Percentiles rank a stretch among this genome's conserved stretches.
phyloP scores from a whole-genome alignment of 2,888 invertebrate genomes.

The Lasioglossum leucozonium region DNA sequence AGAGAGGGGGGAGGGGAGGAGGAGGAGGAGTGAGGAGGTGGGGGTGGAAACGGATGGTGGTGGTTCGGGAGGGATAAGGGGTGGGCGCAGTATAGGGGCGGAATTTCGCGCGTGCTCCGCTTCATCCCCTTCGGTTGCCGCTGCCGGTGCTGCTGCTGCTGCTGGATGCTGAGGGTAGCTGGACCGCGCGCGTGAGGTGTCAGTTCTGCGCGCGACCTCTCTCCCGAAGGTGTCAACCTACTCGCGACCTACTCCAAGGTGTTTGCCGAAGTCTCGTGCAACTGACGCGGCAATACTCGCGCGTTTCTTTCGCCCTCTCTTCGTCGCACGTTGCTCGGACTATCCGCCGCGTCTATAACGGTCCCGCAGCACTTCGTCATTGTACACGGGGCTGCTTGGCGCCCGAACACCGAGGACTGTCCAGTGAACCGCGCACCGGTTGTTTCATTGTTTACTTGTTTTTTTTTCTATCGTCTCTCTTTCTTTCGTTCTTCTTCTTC shows the following conservation, averaged over 20 bases:
- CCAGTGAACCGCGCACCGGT: constrained; percentile 52
- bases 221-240: constrained; percentile 78
- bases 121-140: constrained; percentile 76
- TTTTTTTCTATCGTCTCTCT: constrained; percentile 4
- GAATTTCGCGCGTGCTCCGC: constrained; percentile 84
- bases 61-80: constrained; percentile 46
- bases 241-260: constrained; percentile 70
- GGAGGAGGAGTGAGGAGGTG: constrained; percentile 16
- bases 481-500: constrained; percentile 8
- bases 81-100: constrained; percentile 71
- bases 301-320: constrained; percentile 27
- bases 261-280: constrained; percentile 62
- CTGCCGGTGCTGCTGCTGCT: constrained; percentile 59
- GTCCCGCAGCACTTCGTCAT: neutral
- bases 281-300: constrained; percentile 48
- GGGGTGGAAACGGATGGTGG: constrained; percentile 48
- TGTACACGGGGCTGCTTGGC: neutral
- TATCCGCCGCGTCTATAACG: neutral
- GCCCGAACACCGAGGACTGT: constrained; percentile 5
- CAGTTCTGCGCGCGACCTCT: constrained; percentile 84
- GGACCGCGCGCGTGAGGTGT: constrained; percentile 81
- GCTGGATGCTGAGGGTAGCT: constrained; percentile 82
- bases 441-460: neutral
- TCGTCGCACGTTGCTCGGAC: neutral
- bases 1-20: neutral